Evolutionary conservation across 2,888 invertebrate species (phyloP).

Genomic region (Cosmorhoe ocellata): DNA sequence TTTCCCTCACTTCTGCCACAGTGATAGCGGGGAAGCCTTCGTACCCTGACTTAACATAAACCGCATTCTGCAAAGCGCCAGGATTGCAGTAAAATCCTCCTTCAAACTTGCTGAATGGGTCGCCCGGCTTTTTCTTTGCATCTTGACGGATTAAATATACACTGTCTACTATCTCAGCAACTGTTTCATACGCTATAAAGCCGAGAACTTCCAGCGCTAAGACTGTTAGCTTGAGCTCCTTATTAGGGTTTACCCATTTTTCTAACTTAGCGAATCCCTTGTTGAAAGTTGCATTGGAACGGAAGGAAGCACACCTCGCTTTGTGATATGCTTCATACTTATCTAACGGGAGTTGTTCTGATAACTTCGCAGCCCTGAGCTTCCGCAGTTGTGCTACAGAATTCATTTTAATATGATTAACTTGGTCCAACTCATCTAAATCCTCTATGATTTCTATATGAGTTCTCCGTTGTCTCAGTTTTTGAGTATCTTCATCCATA

Average conservation of each 20-base stretch:
- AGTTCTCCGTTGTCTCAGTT: conserved; percentile 66
- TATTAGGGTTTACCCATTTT: conserved; percentile 84
- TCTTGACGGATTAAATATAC: conserved; percentile 92
- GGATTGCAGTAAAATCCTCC: conserved; percentile 85
- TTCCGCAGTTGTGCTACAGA: conserved; percentile 81
- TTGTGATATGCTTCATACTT: conserved; percentile 90
- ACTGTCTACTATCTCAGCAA: conserved; percentile 93
- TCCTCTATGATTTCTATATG: conserved; percentile 79
- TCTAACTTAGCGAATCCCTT: conserved; percentile 83
- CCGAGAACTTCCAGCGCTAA: conserved; percentile 89
- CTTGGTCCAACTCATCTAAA: conserved; percentile 81
- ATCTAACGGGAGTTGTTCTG: conserved; percentile 76
- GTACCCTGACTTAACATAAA: conserved; percentile 82
- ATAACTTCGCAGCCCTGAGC: conserved; percentile 82
- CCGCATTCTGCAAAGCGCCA: conserved; percentile 79
- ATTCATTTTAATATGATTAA: conserved; percentile 79
- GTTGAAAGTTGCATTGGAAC: conserved; percentile 65
- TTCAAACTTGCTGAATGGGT: conserved; percentile 86
- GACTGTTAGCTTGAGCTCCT: conserved; percentile 83
- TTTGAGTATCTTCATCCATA: conserved; percentile 78
- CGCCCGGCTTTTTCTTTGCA: conserved; percentile 84
- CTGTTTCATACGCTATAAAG: conserved; percentile 94
- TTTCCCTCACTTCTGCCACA: conserved; percentile 92
- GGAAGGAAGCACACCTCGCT: conserved; percentile 89
- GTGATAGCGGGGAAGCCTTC: conserved; percentile 88